phyloP scores from a whole-genome alignment of 2,888 invertebrate species.

The Drosophila nigricruria region DNA sequence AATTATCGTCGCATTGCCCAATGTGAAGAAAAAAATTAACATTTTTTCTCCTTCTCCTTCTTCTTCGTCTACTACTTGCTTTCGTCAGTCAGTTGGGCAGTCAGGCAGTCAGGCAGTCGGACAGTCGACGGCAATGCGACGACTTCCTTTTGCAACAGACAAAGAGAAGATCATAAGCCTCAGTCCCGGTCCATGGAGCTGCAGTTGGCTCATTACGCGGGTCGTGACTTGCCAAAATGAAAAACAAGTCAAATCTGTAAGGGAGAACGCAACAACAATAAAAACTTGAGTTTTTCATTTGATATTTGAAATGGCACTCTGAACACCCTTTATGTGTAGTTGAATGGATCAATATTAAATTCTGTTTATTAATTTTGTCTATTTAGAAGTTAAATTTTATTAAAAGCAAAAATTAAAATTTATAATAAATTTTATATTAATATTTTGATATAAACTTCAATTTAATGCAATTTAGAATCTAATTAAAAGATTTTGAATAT shows the following conservation, averaged over 20 bases:
- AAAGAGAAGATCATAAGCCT: conserved; percentile 72
- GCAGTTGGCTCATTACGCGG: conserved; percentile 73
- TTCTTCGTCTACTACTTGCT: background rate
- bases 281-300: background rate
- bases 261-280: conserved; percentile 40
- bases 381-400: too few relatives aligned
- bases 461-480: too few relatives aligned
- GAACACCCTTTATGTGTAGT: conserved; percentile 22
- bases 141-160: conserved; percentile 69
- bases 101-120: conserved; percentile 23
- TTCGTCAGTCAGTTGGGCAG: conserved; percentile 24
- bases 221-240: conserved; percentile 80
- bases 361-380: too few relatives aligned
- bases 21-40: conserved; percentile 71
- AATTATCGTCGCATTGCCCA: conserved; percentile 74
- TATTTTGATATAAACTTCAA: too few relatives aligned
- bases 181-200: conserved; percentile 43
- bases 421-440: too few relatives aligned
- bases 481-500: too few relatives aligned
- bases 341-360: too few relatives aligned
- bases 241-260: conserved; percentile 73
- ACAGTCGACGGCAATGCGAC: conserved; percentile 42
- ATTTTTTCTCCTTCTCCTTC: conserved; percentile 41
- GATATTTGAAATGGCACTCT: background rate
- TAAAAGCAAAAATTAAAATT: too few relatives aligned